Base-by-base conservation (phyloP, 2,888 invertebrate species). In the Meloe dianella region DNA sequence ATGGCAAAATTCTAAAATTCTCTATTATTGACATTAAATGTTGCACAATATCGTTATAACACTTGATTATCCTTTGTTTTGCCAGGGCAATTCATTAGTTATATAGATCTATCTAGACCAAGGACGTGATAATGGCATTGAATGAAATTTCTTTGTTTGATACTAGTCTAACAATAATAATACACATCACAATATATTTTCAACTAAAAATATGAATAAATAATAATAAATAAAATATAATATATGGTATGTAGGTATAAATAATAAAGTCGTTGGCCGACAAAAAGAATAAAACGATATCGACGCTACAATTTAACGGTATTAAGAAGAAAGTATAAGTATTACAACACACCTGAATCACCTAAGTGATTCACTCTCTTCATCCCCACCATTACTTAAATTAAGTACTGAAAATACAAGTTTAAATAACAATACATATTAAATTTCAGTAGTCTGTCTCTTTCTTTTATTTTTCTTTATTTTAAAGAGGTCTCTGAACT, bases 301-400 rank as follows among this genome's bases (percentile, higher is more conserved):
- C 38, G 38, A 38, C 38, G 38, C 14, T 38, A 14, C 38, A 65
- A n/a, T 65, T 61, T 68, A 70, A 70, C 70, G 72, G 70, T 60
- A 70, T 61, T 69, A 29, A 65, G 64, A 70, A 70, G 72, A 70
- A 70, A 70, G 70, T 69, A 70, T 65, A 71, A 65, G 67, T 68
- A 70, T 74, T 74, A 74, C 72, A 68, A 73, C 73, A 74, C 67
- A 68, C 64, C 72, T 75, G 73, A 75, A 73, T 75, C 75, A 75
- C 72, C 72, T 70, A 62, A 65, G 69, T 75, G 75, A 75, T 73
- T 75, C 75, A 75, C 72, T 72, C 72, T 73, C 66, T 69, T 68
- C 67, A 65, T 62, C 67, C 68, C 65, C 65, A 66, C 66, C 61
- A 60, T 47, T 56, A 22, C 61, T 66, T 60, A 68, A 68, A 65